phyloP scores from a whole-genome alignment of 2,797 vertebrate species.

The Schizopygopsis pylzovi region DNA sequence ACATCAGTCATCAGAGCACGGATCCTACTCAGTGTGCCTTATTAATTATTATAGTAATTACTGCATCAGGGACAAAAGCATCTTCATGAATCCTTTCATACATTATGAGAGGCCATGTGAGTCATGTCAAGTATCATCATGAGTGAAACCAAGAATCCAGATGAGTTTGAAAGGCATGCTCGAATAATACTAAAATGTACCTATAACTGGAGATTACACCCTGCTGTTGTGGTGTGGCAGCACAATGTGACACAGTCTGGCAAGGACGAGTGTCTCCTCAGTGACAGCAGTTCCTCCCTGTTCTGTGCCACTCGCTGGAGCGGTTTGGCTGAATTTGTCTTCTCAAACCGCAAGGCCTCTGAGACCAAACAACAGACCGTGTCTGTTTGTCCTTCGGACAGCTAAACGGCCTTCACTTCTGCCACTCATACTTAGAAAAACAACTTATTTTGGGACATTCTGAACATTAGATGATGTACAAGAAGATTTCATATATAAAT shows the following conservation, averaged over 20 bases:
- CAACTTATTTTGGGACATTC: background rate
- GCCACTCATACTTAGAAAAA: constrained; percentile 27
- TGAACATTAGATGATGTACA: background rate
- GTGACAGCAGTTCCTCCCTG: constrained; percentile 65
- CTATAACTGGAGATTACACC: background rate
- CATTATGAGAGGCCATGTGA: constrained; percentile 8
- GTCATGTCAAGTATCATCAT: constrained; percentile 20
- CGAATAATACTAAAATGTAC: background rate
- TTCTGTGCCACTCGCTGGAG: constrained; percentile 71
- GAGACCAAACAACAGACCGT: constrained; percentile 65
- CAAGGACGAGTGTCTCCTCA: constrained; percentile 29
- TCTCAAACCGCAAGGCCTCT: constrained; percentile 71
- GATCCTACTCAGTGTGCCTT: constrained; percentile 6
- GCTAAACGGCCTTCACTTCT: constrained; percentile 62
- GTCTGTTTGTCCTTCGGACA: constrained; percentile 64
- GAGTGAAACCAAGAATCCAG: background rate
- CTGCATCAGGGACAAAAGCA: background rate
- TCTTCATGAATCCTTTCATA: background rate
- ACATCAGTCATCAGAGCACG: constrained; percentile 27
- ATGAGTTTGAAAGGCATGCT: background rate
- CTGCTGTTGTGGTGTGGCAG: background rate
- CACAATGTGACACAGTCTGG: constrained; percentile 18
- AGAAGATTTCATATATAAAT: background rate
- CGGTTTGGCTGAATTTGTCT: constrained; percentile 74
- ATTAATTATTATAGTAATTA: constrained; percentile 13